Conservation (phyloP, 2,888 invertebrate species). For the Scaptomyza reducta region DNA sequence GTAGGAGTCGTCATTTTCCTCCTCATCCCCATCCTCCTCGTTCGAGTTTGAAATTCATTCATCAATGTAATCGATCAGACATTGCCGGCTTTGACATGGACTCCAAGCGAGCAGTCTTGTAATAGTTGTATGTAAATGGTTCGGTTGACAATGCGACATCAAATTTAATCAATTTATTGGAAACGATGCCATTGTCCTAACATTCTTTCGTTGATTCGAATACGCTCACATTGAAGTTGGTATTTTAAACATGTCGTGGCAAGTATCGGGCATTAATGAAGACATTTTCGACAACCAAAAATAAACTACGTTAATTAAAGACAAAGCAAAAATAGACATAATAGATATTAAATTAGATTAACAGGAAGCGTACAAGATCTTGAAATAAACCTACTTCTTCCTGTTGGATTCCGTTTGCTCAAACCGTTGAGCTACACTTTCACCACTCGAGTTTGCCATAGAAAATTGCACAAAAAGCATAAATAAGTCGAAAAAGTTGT, state of each 20-base stretch:
- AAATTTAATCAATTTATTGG: slow-evolving; percentile 79
- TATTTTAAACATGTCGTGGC: slow-evolving; percentile 14
- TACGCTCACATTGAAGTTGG: background rate
- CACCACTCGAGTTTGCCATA: slow-evolving; percentile 39
- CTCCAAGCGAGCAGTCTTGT: slow-evolving; percentile 19
- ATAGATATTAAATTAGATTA: background rate
- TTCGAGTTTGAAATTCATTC: slow-evolving; percentile 72
- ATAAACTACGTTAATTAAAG: too few species aligned
- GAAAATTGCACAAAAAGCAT: slow-evolving; percentile 31
- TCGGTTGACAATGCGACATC: slow-evolving; percentile 69
- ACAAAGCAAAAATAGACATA: too few species aligned
- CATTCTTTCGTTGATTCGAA: background rate
- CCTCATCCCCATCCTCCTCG: background rate
- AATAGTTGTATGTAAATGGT: slow-evolving; percentile 63
- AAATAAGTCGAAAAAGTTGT: slow-evolving; percentile 47
- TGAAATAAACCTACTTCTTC: background rate
- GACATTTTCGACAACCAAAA: background rate
- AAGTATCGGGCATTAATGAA: background rate
- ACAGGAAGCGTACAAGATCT: slow-evolving; percentile 1
- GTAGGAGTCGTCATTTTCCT: slow-evolving; percentile 48
- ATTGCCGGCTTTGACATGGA: slow-evolving; percentile 45
- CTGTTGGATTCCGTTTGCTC: slow-evolving; percentile 19
- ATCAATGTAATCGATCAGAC: slow-evolving; percentile 79
- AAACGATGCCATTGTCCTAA: slow-evolving; percentile 65
- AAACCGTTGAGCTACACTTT: slow-evolving; percentile 54